These are phyloP conservation scores for Ichneumoninae sp. DNA, from an alignment of 2,888 invertebrate genomes.

Conservation along the genomic window DNA sequence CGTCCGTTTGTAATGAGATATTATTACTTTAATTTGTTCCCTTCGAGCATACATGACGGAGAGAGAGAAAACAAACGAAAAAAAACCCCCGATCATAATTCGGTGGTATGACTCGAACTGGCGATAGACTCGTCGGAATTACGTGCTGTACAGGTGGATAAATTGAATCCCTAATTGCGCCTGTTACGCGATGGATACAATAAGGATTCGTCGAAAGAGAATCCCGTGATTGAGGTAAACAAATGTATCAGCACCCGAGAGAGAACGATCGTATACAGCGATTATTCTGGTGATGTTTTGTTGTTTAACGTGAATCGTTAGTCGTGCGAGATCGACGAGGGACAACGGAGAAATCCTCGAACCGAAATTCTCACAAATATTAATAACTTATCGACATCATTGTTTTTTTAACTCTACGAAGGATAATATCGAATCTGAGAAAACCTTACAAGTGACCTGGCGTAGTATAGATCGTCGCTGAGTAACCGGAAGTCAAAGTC, in stretches of 20 bases:
- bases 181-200: constrained; percentile 23
- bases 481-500: constrained; percentile 30
- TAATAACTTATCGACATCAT: neutral
- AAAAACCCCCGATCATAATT: constrained; percentile 10
- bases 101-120: constrained; percentile 2
- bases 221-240: neutral
- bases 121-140: constrained; percentile 5
- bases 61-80: neutral
- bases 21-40: constrained; percentile 17
- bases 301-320: constrained; percentile 27
- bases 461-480: neutral
- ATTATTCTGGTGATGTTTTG: neutral
- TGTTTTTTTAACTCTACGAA: neutral
- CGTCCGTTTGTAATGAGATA: neutral
- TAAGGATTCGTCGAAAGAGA: neutral
- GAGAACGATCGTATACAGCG: neutral
- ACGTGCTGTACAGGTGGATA: constrained; percentile 24
- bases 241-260: neutral
- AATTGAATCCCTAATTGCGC: constrained; percentile 44
- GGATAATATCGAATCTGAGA: neutral
- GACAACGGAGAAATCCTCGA: neutral
- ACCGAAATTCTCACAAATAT: neutral
- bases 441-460: neutral
- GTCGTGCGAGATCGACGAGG: neutral
- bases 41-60: neutral